A percentile compares a stretch with the other conserved stretches of the same genome.
These are phyloP conservation scores for Mermis nigrescens DNA, from an alignment of 2,888 invertebrate genomes.

Conservation along the genomic window DNA sequence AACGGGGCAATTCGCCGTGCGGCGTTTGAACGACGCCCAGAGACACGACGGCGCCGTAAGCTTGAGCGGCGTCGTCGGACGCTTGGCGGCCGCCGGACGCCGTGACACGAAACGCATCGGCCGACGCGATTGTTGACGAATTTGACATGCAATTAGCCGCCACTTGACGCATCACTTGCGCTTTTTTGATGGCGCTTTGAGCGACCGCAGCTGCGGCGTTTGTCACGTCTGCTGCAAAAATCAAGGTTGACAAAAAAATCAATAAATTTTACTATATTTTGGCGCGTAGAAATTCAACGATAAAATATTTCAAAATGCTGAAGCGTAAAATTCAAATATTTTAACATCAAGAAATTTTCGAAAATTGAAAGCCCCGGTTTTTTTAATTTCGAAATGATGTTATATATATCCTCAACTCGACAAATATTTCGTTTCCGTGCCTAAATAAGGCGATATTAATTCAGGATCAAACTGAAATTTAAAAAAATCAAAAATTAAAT, in stretches of 20 bases:
- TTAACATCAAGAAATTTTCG: too few species aligned
- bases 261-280: too few species aligned
- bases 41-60: constrained; percentile 4
- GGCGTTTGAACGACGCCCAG: constrained; percentile 19
- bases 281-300: too few species aligned
- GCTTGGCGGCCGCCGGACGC: neutral
- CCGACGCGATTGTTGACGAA: constrained; percentile 18
- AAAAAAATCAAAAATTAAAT: too few species aligned
- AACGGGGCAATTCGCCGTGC: constrained; percentile 13
- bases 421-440: too few species aligned
- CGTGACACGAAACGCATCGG: constrained; percentile 5
- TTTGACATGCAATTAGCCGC: constrained; percentile 39
- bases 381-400: too few species aligned
- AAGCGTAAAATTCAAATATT: too few species aligned
- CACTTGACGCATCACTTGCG: constrained; percentile 13
- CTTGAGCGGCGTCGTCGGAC: constrained; percentile 9
- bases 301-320: too few species aligned
- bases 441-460: too few species aligned
- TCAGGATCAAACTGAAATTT: too few species aligned
- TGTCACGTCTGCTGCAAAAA: constrained; percentile 42
- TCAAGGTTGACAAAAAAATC: neutral
- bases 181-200: constrained; percentile 46
- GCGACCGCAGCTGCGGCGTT: constrained; percentile 75
- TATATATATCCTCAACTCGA: too few species aligned
- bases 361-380: too few species aligned